Conservation (phyloP, 2,113 vertebrate species). For the Thinocorus orbignyianus region DNA sequence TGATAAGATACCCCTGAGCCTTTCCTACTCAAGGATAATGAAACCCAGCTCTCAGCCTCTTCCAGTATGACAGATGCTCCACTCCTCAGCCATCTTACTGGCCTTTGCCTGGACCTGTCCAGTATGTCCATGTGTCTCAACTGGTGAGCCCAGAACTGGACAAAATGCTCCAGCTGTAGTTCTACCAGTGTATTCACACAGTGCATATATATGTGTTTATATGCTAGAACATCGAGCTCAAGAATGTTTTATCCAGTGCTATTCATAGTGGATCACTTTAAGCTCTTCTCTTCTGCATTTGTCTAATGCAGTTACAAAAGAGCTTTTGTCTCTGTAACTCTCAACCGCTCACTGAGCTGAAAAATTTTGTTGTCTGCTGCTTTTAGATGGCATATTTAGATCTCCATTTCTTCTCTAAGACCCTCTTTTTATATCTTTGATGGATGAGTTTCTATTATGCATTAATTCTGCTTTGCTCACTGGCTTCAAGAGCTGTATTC, state of each 20-base stretch:
- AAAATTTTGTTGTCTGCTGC: background rate
- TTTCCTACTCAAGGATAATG: background rate
- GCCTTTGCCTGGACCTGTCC: background rate
- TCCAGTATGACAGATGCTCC: background rate
- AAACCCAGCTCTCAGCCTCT: background rate
- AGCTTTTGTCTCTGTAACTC: background rate
- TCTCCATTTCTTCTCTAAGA: background rate
- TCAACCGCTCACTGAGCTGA: background rate
- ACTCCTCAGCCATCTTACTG: background rate
- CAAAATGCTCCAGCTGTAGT: background rate
- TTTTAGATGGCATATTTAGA: background rate
- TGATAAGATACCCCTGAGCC: background rate
- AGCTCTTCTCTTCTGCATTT: background rate
- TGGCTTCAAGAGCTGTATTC: background rate
- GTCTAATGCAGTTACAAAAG: background rate
- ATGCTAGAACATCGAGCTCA: background rate
- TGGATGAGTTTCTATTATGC: background rate
- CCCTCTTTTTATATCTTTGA: background rate
- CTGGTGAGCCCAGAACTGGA: background rate
- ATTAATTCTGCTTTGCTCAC: background rate
- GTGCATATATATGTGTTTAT: background rate
- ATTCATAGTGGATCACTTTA: background rate
- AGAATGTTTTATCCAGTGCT: background rate
- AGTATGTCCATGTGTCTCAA: background rate
- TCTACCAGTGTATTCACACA: background rate